Evolutionary conservation across 2,797 vertebrate genomes (phyloP).

Genomic region (Trachurus trachurus): DNA sequence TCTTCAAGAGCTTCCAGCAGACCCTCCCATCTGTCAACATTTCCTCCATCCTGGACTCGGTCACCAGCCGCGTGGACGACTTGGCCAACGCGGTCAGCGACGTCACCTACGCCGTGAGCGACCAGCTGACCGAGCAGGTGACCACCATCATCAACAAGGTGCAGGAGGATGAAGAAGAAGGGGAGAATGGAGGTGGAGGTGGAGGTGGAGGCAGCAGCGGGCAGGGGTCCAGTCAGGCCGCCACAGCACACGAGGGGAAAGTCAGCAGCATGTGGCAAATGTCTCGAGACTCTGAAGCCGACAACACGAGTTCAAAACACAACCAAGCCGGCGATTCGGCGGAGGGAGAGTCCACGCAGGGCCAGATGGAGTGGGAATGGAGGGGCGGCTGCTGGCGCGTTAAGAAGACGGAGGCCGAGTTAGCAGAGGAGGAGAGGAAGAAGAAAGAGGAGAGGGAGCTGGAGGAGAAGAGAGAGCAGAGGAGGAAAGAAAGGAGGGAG

Average conservation of each 20-base stretch:
- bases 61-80: constrained; percentile 92
- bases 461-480: constrained; percentile 70
- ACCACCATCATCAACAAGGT: constrained; percentile 91
- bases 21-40: constrained; percentile 91
- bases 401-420: constrained; percentile 75
- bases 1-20: constrained; percentile 95
- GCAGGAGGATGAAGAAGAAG: constrained; percentile 80
- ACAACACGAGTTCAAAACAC: constrained; percentile 31
- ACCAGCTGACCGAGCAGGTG: constrained; percentile 94
- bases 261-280: constrained; percentile 69
- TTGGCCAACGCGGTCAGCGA: constrained; percentile 90
- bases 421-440: constrained; percentile 73
- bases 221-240: constrained; percentile 54
- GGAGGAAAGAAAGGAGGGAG: constrained; percentile 68
- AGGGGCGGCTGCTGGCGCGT: constrained; percentile 83
- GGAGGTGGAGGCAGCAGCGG: constrained; percentile 1
- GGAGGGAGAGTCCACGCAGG: constrained; percentile 29
- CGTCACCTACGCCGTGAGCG: constrained; percentile 90
- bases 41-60: constrained; percentile 91
- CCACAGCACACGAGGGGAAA: constrained; percentile 54
- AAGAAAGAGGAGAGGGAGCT: constrained; percentile 69
- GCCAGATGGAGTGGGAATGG: constrained; percentile 84
- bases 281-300: constrained; percentile 45
- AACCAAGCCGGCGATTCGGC: constrained; percentile 38
- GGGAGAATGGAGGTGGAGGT: constrained; percentile 23